Percentiles rank a stretch among this genome's conserved stretches.
Conservation (phyloP, 2,113 vertebrate genomes). For the Rhynchopsitta pachyrhyncha region DNA sequence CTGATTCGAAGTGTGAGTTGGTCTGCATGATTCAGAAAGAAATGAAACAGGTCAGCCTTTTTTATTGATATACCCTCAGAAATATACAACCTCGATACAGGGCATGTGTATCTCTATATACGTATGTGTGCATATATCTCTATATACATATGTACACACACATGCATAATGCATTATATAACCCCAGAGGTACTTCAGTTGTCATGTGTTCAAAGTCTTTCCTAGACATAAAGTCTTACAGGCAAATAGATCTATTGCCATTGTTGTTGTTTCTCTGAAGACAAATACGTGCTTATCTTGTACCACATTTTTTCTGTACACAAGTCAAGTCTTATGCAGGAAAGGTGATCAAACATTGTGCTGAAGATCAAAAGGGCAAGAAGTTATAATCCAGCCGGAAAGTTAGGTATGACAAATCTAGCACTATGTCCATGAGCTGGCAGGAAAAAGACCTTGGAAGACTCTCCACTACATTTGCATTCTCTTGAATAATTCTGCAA, state of each 20-base stretch:
- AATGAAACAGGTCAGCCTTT: neutral
- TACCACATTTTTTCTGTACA: neutral
- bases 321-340: neutral
- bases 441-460: neutral
- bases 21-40: neutral
- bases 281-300: neutral
- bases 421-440: neutral
- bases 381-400: neutral
- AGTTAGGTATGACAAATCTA: neutral
- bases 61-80: neutral
- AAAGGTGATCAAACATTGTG: neutral
- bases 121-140: neutral
- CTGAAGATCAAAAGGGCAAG: neutral
- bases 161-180: fast-evolving
- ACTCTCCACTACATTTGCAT: neutral
- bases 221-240: neutral
- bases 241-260: neutral
- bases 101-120: neutral
- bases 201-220: neutral
- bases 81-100: neutral
- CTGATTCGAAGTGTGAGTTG: neutral
- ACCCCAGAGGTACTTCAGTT: neutral
- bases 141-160: neutral
- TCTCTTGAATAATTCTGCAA: neutral
- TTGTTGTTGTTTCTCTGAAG: neutral